Evolutionary conservation across 2,797 vertebrate genomes (phyloP), one percentile per base, ranked within the genome.

Genomic region (Lacerta agilis): DNA sequence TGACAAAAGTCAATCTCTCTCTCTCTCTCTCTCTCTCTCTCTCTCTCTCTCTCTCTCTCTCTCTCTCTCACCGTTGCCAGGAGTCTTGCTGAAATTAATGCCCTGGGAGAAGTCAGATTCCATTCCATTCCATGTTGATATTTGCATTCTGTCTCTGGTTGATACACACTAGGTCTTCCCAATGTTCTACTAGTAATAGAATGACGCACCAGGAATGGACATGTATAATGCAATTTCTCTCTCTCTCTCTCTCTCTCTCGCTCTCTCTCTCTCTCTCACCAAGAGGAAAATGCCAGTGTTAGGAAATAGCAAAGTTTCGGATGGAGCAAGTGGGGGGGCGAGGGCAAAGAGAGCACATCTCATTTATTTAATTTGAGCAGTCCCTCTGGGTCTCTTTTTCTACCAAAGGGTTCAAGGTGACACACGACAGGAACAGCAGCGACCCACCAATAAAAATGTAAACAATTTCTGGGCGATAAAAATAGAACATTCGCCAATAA

Each of bases 51-150:
- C 73, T 80, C 8, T 38, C 67, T 71, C 15, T 64, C 41, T 45
- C 17, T 5, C 77, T 66, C 73, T 49, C 85, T 71, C 33, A 76
- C 43, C 78, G 33, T 85, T 85, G 87, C 58, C 83, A 81, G n/a
- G 87, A 81, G 69, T 66, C 41, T 64, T 45, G 55, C 77, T 66
- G 61, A 81, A 89, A 85, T 85, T 81, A 81, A 85, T 66, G 69
- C 49, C 71, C 7, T 15, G 69, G 82, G 82, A 85, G 55, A 88
- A 36, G 36, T 80, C 67, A 73, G 36, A 49, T 55, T 45, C 25
- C n/a, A 66, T 75, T 88, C 20, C 7, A n/a, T 81, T 89, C 58
- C 58, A 55, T 9, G 9, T 7, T 55, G 43, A 29, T 66, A 69
- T 49, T 80, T 88, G 38, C 66, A 71, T 45, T 64, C 17, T 23